Evolutionary conservation across 2,888 invertebrate genomes (phyloP), one percentile per base, ranked within the genome.

Genomic region (Heliconius sara): DNA sequence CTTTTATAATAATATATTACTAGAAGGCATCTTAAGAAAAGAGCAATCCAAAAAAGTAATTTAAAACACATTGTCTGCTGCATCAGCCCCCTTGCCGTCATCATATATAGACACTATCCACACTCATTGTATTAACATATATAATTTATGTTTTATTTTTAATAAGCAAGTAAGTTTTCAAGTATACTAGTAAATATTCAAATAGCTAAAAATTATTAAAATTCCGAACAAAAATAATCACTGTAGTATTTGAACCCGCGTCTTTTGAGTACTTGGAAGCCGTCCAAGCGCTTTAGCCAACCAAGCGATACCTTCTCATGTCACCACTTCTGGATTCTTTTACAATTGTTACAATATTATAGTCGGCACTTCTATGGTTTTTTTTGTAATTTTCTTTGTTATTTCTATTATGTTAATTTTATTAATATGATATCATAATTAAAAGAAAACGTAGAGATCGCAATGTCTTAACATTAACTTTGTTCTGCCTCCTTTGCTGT

Each of bases 271-370:
- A 43, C 43, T 70, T 70, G 43, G 68, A n/a, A 12, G 22, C 1
- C 22, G 7, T 43, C 68, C 68, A 70, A 70, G 4, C 25, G 65
- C 65, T 65, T 27, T 4, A 25, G n/a, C 12, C 16, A 25, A n/a
- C 12, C 3, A 43, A 22, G 16, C 43, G 7, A 43, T 43, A 39
- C 22, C 34, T n/a, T 68, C 68, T n/a, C 65, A 65, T 39, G 39
- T 68, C 68, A 19, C 43, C 68, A 25, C 39, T n/a, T 25, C 68
- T 39, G n/a, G 25, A 70, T 70, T 70, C 68, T 70, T 43, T 43
- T 70, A 70, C 13, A n/a, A 25, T n/a, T 43, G 9, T 27, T 30
- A 70, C 25, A 43, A 13, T 43, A 5, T 3, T 68, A 6, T 47
- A 19, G 6, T 47, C 47, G 47, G 19, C 47, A 47, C 6, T 19